phyloP scores from a whole-genome alignment of 1,140 invertebrate species.

The Bactericera cockerelli region DNA sequence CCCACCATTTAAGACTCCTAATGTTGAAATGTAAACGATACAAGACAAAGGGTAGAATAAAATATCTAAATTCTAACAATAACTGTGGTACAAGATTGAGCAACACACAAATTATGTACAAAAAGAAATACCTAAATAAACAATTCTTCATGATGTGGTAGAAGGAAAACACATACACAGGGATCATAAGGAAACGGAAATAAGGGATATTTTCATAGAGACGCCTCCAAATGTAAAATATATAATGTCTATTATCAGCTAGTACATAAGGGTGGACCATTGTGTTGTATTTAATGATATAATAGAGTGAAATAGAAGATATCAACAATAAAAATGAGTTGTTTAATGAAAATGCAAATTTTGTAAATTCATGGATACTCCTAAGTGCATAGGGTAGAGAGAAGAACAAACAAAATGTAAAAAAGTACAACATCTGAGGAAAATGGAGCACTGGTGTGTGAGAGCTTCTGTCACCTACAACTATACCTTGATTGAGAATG shows the following conservation, averaged over 20 bases:
- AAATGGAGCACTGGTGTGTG: constrained; percentile 69
- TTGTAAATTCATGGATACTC: constrained; percentile 12
- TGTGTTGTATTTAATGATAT: constrained; percentile 38
- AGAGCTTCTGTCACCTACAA: constrained; percentile 77
- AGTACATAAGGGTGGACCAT: constrained; percentile 82
- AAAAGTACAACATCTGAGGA: constrained; percentile 82
- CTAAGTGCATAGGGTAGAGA: constrained; percentile 40
- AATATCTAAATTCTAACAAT: constrained; percentile 77
- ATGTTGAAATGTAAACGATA: constrained; percentile 40
- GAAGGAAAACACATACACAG: constrained; percentile 55
- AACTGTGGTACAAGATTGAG: constrained; percentile 60
- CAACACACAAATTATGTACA: constrained; percentile 41
- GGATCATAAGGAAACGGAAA: constrained; percentile 56
- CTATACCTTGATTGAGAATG: constrained; percentile 63
- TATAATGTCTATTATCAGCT: constrained; percentile 92
- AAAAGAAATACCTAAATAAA: constrained; percentile 38
- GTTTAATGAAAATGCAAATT: background rate
- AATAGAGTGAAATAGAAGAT: constrained; percentile 8
- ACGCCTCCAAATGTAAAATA: constrained; percentile 89
- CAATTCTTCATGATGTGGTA: constrained; percentile 43
- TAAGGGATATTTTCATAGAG: constrained; percentile 50
- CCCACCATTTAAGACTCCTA: background rate
- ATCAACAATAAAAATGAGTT: background rate
- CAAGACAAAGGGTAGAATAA: constrained; percentile 70
- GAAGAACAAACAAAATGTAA: constrained; percentile 52